Evolutionary conservation across 2,113 vertebrate species (phyloP).

Genomic region (Chloropsis hardwickii): DNA sequence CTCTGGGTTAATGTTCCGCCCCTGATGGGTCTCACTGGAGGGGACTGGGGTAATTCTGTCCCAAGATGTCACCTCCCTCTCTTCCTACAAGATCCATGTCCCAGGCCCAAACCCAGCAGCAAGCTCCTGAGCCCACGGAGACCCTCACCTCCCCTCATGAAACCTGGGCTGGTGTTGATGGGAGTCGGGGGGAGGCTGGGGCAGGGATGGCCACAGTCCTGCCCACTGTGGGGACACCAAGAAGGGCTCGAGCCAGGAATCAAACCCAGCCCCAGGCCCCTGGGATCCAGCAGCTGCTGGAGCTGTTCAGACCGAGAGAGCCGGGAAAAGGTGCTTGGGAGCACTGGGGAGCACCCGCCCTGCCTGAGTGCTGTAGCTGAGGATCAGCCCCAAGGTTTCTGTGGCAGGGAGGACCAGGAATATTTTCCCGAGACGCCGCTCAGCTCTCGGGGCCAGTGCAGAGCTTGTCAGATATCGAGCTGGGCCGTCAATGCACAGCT

Average conservation of each 20-base stretch:
- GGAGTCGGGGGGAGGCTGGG: background rate
- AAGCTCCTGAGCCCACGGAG: background rate
- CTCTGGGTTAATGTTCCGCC: accelerated
- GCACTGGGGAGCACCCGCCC: background rate
- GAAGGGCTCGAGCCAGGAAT: accelerated
- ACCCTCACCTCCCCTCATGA: accelerated
- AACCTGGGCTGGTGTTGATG: background rate
- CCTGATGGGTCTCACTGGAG: background rate
- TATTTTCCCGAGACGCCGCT: background rate
- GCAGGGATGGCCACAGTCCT: background rate
- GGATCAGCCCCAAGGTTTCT: background rate
- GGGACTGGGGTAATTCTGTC: background rate
- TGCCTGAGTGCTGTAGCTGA: background rate
- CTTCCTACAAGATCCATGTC: background rate
- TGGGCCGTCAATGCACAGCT: slow-evolving; percentile 34
- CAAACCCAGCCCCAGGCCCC: accelerated
- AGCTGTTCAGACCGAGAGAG: accelerated
- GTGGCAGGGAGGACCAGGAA: background rate
- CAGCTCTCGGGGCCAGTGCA: background rate
- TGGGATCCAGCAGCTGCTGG: background rate
- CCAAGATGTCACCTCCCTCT: background rate
- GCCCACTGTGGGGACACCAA: accelerated
- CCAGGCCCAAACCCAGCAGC: background rate
- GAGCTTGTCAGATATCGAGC: slow-evolving; percentile 53
- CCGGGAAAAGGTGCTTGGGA: accelerated